These are phyloP conservation scores for Nyctereutes procyonoides DNA, from an alignment of 2,113 vertebrate species.

Conservation along the genomic window DNA sequence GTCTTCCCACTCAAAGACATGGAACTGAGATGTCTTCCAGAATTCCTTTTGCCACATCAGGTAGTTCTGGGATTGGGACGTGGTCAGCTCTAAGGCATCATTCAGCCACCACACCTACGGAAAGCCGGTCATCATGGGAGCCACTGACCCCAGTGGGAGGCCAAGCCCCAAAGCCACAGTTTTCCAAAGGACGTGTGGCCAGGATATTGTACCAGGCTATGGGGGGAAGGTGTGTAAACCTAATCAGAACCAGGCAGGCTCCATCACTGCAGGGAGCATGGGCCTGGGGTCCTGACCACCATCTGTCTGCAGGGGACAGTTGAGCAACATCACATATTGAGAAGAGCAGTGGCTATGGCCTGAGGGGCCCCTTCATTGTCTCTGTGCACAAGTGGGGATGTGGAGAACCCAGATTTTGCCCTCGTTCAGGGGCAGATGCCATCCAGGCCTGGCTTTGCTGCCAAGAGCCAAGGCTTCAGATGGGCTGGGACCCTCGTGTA, in stretches of 20 bases:
- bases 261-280: too few species aligned
- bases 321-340: neutral
- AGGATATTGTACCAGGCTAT: neutral
- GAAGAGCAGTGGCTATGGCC: neutral
- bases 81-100: fast-evolving
- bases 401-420: neutral
- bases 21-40: neutral
- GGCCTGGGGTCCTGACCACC: neutral
- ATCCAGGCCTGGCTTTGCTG: neutral
- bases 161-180: neutral
- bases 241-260: too few species aligned
- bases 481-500: too few species aligned
- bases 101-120: fast-evolving
- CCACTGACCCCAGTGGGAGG: neutral
- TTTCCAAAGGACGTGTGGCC: neutral
- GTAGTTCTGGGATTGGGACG: neutral
- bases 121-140: too few species aligned
- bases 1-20: neutral
- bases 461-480: too few species aligned
- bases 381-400: neutral
- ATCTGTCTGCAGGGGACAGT: too few species aligned
- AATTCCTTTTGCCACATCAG: neutral
- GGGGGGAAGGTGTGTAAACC: too few species aligned
- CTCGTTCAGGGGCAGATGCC: neutral
- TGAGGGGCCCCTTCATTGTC: neutral